Conservation (phyloP, 2,113 vertebrate species). For the Alethe diademata region DNA sequence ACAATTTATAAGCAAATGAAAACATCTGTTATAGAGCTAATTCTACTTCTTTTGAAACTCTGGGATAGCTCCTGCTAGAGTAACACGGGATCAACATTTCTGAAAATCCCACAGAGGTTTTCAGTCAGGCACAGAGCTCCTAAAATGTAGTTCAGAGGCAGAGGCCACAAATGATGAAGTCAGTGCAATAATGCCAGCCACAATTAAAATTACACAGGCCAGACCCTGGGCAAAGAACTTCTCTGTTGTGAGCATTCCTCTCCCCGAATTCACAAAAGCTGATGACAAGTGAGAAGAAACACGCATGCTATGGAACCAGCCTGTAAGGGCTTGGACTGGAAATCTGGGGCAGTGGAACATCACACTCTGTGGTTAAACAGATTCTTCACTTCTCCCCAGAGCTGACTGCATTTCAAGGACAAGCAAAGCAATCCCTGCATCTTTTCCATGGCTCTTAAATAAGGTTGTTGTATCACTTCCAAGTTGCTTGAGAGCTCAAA, state of each 20-base stretch:
- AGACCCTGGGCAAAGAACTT: neutral
- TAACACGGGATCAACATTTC: neutral
- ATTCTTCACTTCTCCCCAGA: neutral
- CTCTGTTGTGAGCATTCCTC: neutral
- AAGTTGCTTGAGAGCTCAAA: neutral
- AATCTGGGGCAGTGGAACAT: neutral
- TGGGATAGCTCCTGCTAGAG: neutral
- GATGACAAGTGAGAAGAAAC: neutral
- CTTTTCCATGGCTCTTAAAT: neutral
- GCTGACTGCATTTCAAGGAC: neutral
- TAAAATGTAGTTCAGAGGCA: neutral
- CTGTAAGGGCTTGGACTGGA: accelerated
- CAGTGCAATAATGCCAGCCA: neutral
- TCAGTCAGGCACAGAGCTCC: neutral
- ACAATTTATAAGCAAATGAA: neutral
- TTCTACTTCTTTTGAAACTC: neutral
- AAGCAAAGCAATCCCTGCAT: neutral
- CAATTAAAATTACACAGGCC: neutral
- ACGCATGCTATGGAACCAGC: accelerated
- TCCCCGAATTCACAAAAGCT: neutral
- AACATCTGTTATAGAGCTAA: neutral
- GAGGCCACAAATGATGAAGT: neutral
- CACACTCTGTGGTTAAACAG: neutral
- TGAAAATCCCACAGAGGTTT: neutral
- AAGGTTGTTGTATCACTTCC: neutral